Evolutionary conservation across 1,140 invertebrate genomes (phyloP), one percentile per base, ranked within the genome.

Genomic region (Drosophila nasuta): DNA sequence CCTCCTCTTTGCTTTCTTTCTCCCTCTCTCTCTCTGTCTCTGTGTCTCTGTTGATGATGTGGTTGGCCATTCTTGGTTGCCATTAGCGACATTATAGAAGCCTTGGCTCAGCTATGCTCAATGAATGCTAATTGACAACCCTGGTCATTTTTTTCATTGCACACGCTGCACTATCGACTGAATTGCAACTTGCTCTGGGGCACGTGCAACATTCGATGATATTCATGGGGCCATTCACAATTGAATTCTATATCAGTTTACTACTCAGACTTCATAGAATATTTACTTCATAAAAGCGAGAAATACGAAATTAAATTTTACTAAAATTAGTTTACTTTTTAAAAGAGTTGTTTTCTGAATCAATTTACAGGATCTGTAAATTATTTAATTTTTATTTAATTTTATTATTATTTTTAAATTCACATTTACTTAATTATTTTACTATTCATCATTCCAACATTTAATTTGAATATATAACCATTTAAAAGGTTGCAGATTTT

Each of bases 41-140:
- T n/a, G 20, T 25, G 20, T 3, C n/a, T 56, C 4, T 43, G 45
- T 46, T 35, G 70, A 59, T 41, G 57, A 59, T 74, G 71, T 10
- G 71, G 71, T 41, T 60, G 28, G 15, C 64, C 56, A 38, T 73
- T 38, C 70, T 60, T 35, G 70, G 52, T 57, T 71, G 66, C 81
- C 51, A 83, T 82, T 82, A 82, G 81, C 81, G 78, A 83, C 82
- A 82, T 82, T 82, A 82, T 73, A 35, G 76, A 75, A 60, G 80
- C 65, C 75, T 70, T 59, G 63, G 71, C 51, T 56, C 46, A 57
- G 52, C 73, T 41, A 5, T 41, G 35, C 33, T 64, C 73, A 77
- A 81, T 81, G 71, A 75, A 79, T 83, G 80, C 58, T 81, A 82
- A 77, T 82, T 60, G 80, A 43, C 75, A 68, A 38, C 4, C 1